These are phyloP conservation scores for Numenius phaeopus DNA, from an alignment of 2,797 vertebrate genomes.

Conservation along the genomic window DNA sequence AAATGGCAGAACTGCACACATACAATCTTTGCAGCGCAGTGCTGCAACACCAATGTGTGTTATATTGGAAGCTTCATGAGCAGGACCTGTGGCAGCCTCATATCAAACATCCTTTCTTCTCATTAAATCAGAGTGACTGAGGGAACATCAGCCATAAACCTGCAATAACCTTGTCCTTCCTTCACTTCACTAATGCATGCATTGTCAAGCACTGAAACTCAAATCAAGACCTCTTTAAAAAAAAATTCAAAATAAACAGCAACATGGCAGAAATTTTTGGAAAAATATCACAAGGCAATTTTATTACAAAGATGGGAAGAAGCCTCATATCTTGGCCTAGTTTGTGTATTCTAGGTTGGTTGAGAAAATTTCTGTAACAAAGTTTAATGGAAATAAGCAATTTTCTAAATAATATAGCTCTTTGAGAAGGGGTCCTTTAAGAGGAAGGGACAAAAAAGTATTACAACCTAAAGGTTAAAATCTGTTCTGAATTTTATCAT, in stretches of 20 bases:
- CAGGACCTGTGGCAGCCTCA: not conserved
- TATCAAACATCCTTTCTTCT: not conserved
- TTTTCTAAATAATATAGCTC: not conserved
- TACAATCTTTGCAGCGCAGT: too few relatives aligned
- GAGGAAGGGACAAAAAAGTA: not conserved
- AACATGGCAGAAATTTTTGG: not conserved
- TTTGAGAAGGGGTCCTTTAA: not conserved
- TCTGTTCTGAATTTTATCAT: not conserved
- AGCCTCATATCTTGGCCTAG: not conserved
- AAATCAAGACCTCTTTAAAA: not conserved
- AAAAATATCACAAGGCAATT: not conserved
- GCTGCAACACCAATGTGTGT: not conserved
- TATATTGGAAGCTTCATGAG: not conserved
- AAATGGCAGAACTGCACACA: not conserved
- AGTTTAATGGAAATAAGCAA: not conserved
- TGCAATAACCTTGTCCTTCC: not conserved
- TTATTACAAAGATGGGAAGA: not conserved
- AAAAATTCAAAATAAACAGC: not conserved
- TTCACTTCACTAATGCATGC: not conserved
- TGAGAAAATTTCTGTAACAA: not conserved
- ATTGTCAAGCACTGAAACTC: not conserved
- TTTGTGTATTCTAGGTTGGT: not conserved
- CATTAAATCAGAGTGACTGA: not conserved
- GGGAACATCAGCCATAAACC: not conserved
- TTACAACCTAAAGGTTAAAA: not conserved